Base-by-base conservation (phyloP, 2,797 vertebrate species). In the Remorina albescens region DNA sequence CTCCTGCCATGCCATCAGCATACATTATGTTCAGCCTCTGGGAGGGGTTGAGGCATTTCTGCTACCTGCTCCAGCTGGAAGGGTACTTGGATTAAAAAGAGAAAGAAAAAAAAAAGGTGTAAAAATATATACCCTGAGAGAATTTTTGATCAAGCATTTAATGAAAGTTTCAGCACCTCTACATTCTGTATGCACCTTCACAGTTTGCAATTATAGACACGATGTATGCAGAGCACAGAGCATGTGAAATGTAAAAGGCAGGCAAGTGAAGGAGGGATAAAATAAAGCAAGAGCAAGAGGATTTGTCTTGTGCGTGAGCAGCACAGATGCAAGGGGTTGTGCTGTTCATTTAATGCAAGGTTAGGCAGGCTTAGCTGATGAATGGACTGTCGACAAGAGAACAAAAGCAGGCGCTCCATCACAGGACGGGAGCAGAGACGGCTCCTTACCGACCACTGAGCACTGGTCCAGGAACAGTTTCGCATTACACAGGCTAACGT, bases 321-420 rank as follows among this genome's bases (percentile, higher is more conserved):
- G 91, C 76, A 83, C 83, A 94, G 95, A 95, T 94, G 92, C 93
- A 94, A n/a, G 86, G 89, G 92, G 94, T 91, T 94, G 93, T 93
- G 94, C 92, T 95, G 94, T 96, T 96, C 95, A 96, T 96, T 97
- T 96, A 95, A 95, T 96, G 95, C 95, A 96, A 96, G 94, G 94
- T 96, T 96, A 96, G 95, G 95, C 92, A 96, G 94, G 77, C 91
- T 93, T 92, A 90, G 95, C 95, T 95, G 96, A 97, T 94, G 94
- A 94, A 97, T 96, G 95, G 94, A 96, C 90, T 95, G 94, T 95
- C 95, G 95, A 88, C 68, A 53, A 75, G 82, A 91, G 95, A 94
- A 95, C 95, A 96, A 96, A 95, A 94, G 94, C 95, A 89, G 75
- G 84, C 88, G 93, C 90, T 96, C 93, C 89, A 95, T 96, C 95